Evolutionary conservation across 2,113 vertebrate species (phyloP).

Genomic region (Hiodon tergisus): DNA sequence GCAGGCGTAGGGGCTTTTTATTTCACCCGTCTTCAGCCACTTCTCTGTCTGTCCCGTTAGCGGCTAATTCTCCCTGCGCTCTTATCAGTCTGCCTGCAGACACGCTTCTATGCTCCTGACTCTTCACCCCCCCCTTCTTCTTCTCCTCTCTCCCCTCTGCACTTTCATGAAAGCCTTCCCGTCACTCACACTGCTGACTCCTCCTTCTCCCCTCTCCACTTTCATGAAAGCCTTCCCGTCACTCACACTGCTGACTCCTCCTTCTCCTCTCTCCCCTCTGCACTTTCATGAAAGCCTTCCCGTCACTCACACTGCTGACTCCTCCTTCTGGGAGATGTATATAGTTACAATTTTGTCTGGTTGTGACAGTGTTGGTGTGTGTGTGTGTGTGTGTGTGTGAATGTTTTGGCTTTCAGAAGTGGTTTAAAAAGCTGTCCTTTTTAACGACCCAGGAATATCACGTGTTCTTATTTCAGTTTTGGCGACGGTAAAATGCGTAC

Average conservation of each 20-base stretch:
- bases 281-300: not conserved
- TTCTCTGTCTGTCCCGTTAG: no score
- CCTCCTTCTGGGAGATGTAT: not conserved
- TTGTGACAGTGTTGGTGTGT: no score
- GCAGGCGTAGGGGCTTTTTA: not conserved
- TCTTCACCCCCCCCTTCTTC: slow-evolving; percentile 14
- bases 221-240: not conserved
- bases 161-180: not conserved
- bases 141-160: not conserved
- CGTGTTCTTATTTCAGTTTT: not conserved
- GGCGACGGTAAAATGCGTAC: not conserved
- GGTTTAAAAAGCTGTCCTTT: not conserved
- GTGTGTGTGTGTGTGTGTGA: not conserved
- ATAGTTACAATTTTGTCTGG: no score
- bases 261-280: not conserved
- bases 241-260: not conserved
- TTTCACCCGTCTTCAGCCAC: no score
- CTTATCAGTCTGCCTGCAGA: no score
- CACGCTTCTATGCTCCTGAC: no score
- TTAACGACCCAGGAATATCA: not conserved
- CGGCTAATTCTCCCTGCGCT: no score
- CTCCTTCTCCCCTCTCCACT: not conserved
- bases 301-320: not conserved
- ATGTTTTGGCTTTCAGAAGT: not conserved
- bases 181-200: not conserved